Percentiles rank a stretch among this genome's conserved stretches.
phyloP scores from a whole-genome alignment of 2,113 vertebrate species.

The Diglossa brunneiventris region DNA sequence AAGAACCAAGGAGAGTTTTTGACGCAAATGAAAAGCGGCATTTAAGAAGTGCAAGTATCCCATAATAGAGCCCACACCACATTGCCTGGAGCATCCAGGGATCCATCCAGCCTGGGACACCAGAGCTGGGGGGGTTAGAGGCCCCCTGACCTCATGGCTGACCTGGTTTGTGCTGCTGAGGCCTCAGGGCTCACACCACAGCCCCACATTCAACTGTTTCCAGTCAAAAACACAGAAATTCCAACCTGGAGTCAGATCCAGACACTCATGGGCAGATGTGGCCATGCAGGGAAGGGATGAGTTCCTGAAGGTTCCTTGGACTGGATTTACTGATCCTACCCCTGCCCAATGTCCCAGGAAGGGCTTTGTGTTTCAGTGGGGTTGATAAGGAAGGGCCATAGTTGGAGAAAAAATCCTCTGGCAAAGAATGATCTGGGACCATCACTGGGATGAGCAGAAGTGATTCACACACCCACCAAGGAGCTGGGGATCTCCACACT shows the following conservation, averaged over 20 bases:
- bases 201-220: neutral
- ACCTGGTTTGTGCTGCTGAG: neutral
- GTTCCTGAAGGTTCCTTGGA: neutral
- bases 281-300: neutral
- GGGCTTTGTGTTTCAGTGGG: neutral
- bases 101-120: neutral
- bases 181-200: neutral
- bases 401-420: neutral
- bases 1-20: slow-evolving; percentile 47
- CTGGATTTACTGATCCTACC: neutral
- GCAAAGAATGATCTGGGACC: neutral
- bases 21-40: slow-evolving; percentile 53
- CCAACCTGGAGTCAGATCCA: neutral
- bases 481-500: neutral
- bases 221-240: neutral
- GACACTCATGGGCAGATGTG: fast-evolving
- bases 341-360: neutral
- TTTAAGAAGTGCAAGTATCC: slow-evolving; percentile 73
- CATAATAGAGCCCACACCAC: neutral
- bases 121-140: neutral
- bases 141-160: neutral
- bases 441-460: neutral
- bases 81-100: neutral
- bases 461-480: neutral
- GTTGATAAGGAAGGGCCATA: neutral